A percentile compares a stretch with the other conserved stretches of the same genome.
Evolutionary conservation across 2,113 vertebrate genomes (phyloP).

Genomic region (Trichomycterus rosablanca): DNA sequence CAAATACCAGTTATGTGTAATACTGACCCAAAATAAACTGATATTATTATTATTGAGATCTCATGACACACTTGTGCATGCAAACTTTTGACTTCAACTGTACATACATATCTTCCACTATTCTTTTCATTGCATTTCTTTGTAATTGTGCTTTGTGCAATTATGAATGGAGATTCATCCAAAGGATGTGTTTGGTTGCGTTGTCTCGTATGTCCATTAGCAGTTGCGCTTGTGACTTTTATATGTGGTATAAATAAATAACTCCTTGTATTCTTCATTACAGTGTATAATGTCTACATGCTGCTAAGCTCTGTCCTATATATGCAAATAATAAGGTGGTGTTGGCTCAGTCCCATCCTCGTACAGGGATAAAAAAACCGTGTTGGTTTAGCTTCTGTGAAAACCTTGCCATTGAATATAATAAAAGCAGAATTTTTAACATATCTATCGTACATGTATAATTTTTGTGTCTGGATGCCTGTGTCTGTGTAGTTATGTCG

Average conservation of each 20-base stretch:
- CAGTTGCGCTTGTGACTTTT: slow-evolving; percentile 27
- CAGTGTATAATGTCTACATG: slow-evolving; percentile 38
- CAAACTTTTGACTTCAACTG: too few species aligned
- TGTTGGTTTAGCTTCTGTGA: slow-evolving; percentile 34
- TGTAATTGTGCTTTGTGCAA: slow-evolving; percentile 32
- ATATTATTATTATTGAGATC: too few species aligned
- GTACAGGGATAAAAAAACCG: slow-evolving; percentile 8
- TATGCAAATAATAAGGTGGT: slow-evolving; percentile 43
- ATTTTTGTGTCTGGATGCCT: not conserved
- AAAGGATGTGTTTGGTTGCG: slow-evolving; percentile 17
- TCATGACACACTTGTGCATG: too few species aligned
- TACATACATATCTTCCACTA: not conserved
- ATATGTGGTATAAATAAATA: slow-evolving; percentile 25
- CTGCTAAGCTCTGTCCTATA: slow-evolving; percentile 43
- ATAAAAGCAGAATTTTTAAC: slow-evolving; percentile 38
- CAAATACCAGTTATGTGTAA: too few species aligned
- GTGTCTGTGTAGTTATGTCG: too few species aligned
- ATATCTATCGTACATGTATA: not conserved
- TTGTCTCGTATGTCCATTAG: slow-evolving; percentile 24
- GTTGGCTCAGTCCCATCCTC: slow-evolving; percentile 26
- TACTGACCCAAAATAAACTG: too few species aligned
- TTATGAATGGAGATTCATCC: slow-evolving; percentile 26
- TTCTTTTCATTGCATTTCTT: slow-evolving; percentile 7
- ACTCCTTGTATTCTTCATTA: slow-evolving; percentile 31
- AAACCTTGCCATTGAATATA: slow-evolving; percentile 36